Evolutionary conservation across 2,113 vertebrate genomes (phyloP).

Genomic region (Hydrochoerus hydrochaeris): DNA sequence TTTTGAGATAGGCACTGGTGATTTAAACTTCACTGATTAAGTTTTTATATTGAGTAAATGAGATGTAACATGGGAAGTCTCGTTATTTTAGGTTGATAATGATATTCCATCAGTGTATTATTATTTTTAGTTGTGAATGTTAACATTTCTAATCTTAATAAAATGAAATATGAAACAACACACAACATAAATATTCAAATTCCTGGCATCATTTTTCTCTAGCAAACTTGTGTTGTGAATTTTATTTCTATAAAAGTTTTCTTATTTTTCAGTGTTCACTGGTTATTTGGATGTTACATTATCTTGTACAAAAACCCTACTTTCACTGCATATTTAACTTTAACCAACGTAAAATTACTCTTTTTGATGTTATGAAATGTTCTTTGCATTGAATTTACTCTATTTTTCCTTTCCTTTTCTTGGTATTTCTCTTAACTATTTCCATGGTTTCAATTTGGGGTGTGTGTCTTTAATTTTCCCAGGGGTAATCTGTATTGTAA

Average conservation of each 20-base stretch:
- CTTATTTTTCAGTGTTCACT: not conserved
- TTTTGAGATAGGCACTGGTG: rapidly evolving
- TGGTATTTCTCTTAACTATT: not conserved
- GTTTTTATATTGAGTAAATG: not conserved
- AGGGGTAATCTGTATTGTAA: slow-evolving; percentile 10
- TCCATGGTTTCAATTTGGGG: not conserved
- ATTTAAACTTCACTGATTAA: not conserved
- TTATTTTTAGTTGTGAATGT: not conserved
- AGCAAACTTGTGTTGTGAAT: not conserved
- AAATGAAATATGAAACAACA: not conserved
- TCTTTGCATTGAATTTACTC: slow-evolving; percentile 32
- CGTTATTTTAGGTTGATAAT: not conserved
- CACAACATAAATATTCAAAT: not conserved
- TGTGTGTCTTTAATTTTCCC: slow-evolving; percentile 44
- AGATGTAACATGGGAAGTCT: not conserved
- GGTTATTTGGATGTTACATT: not conserved
- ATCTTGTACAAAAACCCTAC: not conserved
- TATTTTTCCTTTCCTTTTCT: too few species aligned
- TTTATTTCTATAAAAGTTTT: not conserved
- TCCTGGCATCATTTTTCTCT: not conserved
- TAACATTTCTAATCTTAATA: slow-evolving; percentile 42
- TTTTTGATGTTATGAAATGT: not conserved
- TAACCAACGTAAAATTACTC: not conserved
- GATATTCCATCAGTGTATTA: not conserved
- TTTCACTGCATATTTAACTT: not conserved